Evolutionary conservation across 2,113 vertebrate genomes (phyloP).

Genomic region (Vicugna pacos): DNA sequence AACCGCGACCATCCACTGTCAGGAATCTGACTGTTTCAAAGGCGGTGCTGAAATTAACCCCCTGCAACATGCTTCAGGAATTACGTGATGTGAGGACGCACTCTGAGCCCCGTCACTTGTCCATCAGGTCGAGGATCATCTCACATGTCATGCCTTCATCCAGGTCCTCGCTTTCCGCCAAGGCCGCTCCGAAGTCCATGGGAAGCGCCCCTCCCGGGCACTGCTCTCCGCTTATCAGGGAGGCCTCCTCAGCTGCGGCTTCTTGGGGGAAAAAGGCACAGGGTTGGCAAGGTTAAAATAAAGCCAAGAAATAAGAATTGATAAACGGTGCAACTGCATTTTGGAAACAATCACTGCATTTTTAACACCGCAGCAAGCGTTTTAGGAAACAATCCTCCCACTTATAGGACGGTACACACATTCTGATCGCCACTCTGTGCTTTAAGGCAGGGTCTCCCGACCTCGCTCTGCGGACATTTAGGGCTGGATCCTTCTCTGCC

Average conservation of each 20-base stretch:
- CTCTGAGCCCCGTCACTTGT: neutral
- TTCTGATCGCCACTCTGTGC: accelerated
- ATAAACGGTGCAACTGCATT: neutral
- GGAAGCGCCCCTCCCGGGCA: neutral
- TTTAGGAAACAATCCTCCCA: accelerated
- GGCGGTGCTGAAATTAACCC: neutral
- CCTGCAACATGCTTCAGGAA: neutral
- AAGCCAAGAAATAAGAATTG: neutral
- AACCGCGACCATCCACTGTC: accelerated
- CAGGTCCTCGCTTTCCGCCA: accelerated
- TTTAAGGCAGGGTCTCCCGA: accelerated
- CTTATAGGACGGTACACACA: no score
- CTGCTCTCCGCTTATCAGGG: accelerated
- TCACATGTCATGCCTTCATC: constrained; percentile 51
- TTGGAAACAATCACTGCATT: neutral
- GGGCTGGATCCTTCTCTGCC: accelerated
- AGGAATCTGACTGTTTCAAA: neutral
- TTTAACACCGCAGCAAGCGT: accelerated
- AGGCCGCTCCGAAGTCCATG: neutral
- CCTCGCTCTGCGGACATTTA: accelerated
- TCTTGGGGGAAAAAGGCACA: neutral
- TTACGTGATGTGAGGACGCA: accelerated
- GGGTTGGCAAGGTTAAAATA: neutral
- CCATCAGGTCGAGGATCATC: constrained; percentile 61
- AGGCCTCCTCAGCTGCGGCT: neutral